Conservation (phyloP, 1,140 invertebrate species). For the Leptinotarsa defecta region DNA sequence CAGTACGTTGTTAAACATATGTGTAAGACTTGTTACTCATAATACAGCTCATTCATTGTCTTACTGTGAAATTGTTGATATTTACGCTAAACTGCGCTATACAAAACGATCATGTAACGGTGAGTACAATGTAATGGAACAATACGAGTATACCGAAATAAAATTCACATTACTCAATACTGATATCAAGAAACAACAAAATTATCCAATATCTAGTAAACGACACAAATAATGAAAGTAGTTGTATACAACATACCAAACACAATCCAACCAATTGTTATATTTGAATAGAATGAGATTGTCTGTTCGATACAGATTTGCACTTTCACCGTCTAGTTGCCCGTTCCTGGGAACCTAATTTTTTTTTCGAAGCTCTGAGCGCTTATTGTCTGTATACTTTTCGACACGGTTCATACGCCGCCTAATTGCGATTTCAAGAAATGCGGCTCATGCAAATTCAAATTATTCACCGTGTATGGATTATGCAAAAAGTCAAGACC, state of each 20-base stretch:
- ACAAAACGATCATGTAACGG: not conserved
- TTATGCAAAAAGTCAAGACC: not conserved
- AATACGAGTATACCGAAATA: not conserved
- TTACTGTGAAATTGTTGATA: too few relatives aligned
- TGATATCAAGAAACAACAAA: not conserved
- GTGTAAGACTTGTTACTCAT: too few relatives aligned
- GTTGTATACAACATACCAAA: not conserved
- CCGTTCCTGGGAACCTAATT: not conserved
- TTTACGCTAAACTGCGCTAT: too few relatives aligned
- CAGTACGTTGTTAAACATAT: too few relatives aligned
- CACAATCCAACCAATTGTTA: not conserved
- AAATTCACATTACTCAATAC: not conserved
- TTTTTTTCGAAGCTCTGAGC: not conserved
- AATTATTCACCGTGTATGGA: not conserved
- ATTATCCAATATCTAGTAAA: slow-evolving; percentile 1
- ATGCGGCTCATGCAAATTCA: not conserved
- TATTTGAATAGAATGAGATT: slow-evolving; percentile 5
- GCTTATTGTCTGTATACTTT: not conserved
- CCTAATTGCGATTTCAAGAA: slow-evolving; percentile 5
- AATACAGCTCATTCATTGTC: too few relatives aligned
- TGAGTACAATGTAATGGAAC: not conserved
- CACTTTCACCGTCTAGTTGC: slow-evolving; percentile 1
- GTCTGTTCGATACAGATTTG: slow-evolving; percentile 5
- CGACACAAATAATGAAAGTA: not conserved
- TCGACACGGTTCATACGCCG: slow-evolving; percentile 7